Base-by-base conservation (phyloP, 2,888 invertebrate species). In the Ellobium chinense region DNA sequence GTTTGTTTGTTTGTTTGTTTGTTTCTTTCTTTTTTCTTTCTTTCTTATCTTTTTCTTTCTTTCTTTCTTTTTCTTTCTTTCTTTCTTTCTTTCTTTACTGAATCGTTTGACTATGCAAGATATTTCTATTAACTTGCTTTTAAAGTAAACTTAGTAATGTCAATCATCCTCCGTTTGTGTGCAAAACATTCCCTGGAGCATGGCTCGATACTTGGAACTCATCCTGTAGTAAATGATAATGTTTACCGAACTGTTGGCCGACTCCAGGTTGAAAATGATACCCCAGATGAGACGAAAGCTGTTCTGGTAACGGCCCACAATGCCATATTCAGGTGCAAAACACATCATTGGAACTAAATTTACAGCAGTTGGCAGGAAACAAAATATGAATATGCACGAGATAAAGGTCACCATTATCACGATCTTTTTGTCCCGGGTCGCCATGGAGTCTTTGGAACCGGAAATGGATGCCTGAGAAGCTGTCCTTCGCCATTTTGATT, bases 71-170 rank as follows among this genome's bases (percentile, higher is more conserved):
- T n/a, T 58, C n/a, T n/a, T 4, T 58, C 58, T n/a, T n/a, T 58
- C 18, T 58, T 58, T 58, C 58, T 58, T n/a, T 58, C 58, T 58
- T n/a, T 58, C 58, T 58, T n/a, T 58, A n/a, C n/a, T n/a, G n/a
- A n/a, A n/a, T n/a, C n/a, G n/a, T n/a, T n/a, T n/a, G n/a, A n/a
- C n/a, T n/a, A n/a, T n/a, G n/a, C n/a, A n/a, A n/a, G n/a, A n/a
- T n/a, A n/a, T n/a, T n/a, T n/a, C n/a, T n/a, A n/a, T n/a, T n/a
- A n/a, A n/a, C n/a, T n/a, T n/a, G n/a, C n/a, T n/a, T n/a, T n/a
- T n/a, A n/a, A n/a, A n/a, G n/a, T n/a, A n/a, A n/a, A n/a, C n/a
- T n/a, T n/a, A n/a, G n/a, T n/a, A n/a, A n/a, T n/a, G n/a, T n/a
- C n/a, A n/a, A n/a, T n/a, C n/a, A n/a, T n/a, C n/a, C n/a, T n/a